phyloP scores from a whole-genome alignment of 2,888 invertebrate species.

The Caenorhabditis sp. region DNA sequence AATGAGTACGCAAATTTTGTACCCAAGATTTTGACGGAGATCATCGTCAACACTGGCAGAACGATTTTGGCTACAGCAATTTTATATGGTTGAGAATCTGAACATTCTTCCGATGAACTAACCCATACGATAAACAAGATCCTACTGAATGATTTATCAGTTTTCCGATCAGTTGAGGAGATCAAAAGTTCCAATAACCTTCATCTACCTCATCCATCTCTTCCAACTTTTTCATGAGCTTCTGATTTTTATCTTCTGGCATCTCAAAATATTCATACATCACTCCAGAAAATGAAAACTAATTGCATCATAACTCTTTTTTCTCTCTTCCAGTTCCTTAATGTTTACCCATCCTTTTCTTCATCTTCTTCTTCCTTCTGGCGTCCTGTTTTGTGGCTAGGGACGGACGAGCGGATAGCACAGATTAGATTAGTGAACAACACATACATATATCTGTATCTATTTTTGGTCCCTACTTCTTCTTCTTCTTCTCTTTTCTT shows the following conservation, averaged over 20 bases:
- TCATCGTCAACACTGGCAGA: no score
- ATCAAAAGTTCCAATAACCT: background rate
- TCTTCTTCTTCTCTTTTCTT: conserved; percentile 14
- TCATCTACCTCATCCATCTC: background rate
- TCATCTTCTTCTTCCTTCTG: conserved; percentile 18
- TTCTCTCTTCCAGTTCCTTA: conserved; percentile 13
- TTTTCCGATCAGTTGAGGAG: background rate
- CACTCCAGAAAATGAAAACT: conserved; percentile 24
- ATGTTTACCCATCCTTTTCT: conserved; percentile 40
- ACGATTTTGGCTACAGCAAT: no score
- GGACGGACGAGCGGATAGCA: conserved; percentile 39
- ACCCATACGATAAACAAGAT: no score
- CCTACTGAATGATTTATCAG: background rate
- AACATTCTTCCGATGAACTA: no score
- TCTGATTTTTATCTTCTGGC: no score
- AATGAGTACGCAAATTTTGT: no score
- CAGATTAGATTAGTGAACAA: conserved; percentile 64
- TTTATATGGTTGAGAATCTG: no score
- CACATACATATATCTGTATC: conserved; percentile 47
- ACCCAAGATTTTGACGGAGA: no score
- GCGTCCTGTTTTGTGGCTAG: conserved; percentile 30
- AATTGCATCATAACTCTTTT: conserved; percentile 42
- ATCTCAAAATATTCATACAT: conserved; percentile 41
- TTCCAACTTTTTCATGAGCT: background rate
- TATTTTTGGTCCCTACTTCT: conserved; percentile 47